Conservation (phyloP, 2,888 invertebrate species). For the Spodoptera littoralis region DNA sequence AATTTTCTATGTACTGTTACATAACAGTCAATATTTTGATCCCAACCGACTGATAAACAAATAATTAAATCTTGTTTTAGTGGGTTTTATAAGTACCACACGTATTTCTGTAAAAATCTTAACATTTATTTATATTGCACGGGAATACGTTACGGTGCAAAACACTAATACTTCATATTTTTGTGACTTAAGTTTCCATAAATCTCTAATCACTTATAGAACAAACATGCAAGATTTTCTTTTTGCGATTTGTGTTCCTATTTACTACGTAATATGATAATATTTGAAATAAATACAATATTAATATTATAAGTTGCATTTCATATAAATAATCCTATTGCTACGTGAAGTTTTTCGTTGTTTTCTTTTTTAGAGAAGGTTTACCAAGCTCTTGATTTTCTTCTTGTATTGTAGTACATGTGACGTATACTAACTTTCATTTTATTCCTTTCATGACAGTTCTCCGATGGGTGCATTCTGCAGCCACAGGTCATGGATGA, state of each 20-base stretch:
- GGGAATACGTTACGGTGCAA: too few species aligned
- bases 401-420: constrained; percentile 29
- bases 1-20: constrained; percentile 8
- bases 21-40: constrained; percentile 15
- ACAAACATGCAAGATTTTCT: constrained; percentile 20
- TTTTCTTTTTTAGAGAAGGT: constrained; percentile 26
- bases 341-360: constrained; percentile 31
- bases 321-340: constrained; percentile 30
- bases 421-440: constrained; percentile 13
- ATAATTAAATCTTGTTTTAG: background rate
- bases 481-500: constrained; percentile 98
- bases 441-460: constrained; percentile 91
- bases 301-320: constrained; percentile 15
- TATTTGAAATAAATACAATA: constrained; percentile 20
- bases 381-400: constrained; percentile 29
- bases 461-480: constrained; percentile 99
- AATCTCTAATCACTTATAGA: background rate
- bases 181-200: background rate
- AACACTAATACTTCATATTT: too few species aligned
- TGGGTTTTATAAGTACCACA: too few species aligned
- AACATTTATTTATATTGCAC: too few species aligned
- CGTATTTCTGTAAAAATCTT: too few species aligned
- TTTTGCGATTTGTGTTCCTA: constrained; percentile 16
- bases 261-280: constrained; percentile 6
- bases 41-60: constrained; percentile 4